Conservation (phyloP, 2,888 invertebrate genomes). For the Scaptodrosophila latifasciaeformis region DNA sequence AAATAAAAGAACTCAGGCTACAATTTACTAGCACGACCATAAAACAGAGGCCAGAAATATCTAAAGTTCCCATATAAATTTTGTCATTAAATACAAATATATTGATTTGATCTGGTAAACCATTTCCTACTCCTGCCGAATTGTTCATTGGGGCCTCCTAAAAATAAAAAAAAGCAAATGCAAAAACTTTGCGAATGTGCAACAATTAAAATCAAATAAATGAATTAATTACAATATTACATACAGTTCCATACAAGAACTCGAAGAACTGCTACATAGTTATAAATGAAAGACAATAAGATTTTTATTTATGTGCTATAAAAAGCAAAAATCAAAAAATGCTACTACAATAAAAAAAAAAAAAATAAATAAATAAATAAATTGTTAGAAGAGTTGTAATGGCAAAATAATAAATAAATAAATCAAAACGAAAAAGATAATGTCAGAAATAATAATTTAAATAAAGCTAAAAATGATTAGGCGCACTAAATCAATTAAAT, state of each 20-base stretch:
- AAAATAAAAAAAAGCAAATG: not conserved
- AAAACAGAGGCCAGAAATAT: slow-evolving; percentile 6
- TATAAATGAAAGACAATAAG: slow-evolving; percentile 64
- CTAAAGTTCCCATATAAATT: too few relatives aligned
- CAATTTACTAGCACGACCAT: slow-evolving; percentile 11
- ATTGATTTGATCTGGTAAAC: too few relatives aligned
- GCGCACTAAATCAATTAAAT: slow-evolving; percentile 57
- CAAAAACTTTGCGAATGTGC: too few relatives aligned
- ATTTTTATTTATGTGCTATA: slow-evolving; percentile 61
- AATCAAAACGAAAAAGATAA: slow-evolving; percentile 21
- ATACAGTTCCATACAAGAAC: slow-evolving; percentile 45
- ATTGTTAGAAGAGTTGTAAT: slow-evolving; percentile 27
- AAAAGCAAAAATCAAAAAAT: slow-evolving; percentile 26
- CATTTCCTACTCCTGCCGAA: too few relatives aligned
- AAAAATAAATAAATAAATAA: slow-evolving; percentile 3
- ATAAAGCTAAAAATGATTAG: slow-evolving; percentile 42
- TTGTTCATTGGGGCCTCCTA: too few relatives aligned
- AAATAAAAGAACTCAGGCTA: slow-evolving; percentile 30
- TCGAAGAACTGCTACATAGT: slow-evolving; percentile 60
- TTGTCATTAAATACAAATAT: too few relatives aligned
- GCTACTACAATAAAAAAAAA: slow-evolving; percentile 6
- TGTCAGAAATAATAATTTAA: slow-evolving; percentile 19
- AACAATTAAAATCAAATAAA: too few relatives aligned
- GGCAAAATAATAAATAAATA: slow-evolving; percentile 17
- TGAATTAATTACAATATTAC: not conserved